Evolutionary conservation across 2,888 invertebrate genomes (phyloP), one percentile per base, ranked within the genome.

Genomic region (Clivina fossor): DNA sequence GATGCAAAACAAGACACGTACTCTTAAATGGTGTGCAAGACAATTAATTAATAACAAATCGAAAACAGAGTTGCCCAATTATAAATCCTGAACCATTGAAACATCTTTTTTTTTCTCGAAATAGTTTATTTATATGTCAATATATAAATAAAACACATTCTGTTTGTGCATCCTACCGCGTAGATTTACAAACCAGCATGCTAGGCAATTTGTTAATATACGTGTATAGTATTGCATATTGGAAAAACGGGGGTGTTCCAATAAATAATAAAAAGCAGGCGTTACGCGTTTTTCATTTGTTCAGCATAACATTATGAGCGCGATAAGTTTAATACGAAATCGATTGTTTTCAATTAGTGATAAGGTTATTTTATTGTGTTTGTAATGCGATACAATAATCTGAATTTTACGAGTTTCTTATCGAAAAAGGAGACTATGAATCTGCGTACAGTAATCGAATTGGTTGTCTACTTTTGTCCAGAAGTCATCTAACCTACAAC

Each of bases 51-150:
- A 48, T 22, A 35, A 47, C 48, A 37, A 48, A 37, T 48, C 48
- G 48, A 48, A 37, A 18, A 37, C 30, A 48, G 48, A 32, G 40
- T 30, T 41, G 40, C 40, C 41, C 40, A 41, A 41, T 50, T 50
- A 50, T 32, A 30, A n/a, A 20, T 18, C 37, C 20, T 13, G 32
- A 50, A 41, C 32, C 40, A 41, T 41, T 41, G 20, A 26, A 20
- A n/a, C n/a, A n/a, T n/a, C n/a, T n/a, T n/a, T n/a, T n/a, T n/a
- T 20, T 32, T 50, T 40, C 41, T 50, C 40, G 11, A 51, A 51
- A 51, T 51, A 32, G 51, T 51, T 51, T 51, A 51, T 51, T n/a
- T 51, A 43, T 51, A 33, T 51, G 51, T 51, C 51, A 51, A 43
- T 43, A 51, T 22, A 18, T 51, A 51, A 30, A 51, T 51, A 51